phyloP scores from a whole-genome alignment of 2,113 vertebrate species.

The Malurus elegans region DNA sequence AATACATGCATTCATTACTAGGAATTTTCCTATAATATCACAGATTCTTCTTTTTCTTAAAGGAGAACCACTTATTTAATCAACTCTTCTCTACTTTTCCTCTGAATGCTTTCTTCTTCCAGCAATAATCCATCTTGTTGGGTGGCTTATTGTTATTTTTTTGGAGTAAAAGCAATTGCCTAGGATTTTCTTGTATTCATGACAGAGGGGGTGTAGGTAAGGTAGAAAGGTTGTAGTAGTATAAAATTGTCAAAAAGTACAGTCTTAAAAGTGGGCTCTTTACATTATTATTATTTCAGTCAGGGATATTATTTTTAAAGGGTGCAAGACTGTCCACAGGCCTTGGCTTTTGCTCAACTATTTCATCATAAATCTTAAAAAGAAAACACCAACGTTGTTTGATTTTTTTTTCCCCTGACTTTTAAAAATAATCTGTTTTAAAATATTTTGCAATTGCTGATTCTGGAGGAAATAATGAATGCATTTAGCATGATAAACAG shows the following conservation, averaged over 20 bases:
- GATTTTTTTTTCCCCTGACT: background rate
- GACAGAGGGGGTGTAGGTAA: background rate
- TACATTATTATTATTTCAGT: background rate
- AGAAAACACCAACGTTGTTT: background rate
- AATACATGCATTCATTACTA: background rate
- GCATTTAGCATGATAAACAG: background rate
- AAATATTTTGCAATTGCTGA: background rate
- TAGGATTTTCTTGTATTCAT: background rate
- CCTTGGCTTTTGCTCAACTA: background rate
- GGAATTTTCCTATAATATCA: background rate
- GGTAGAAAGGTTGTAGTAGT: background rate
- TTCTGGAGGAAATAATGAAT: background rate
- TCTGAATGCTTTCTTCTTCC: background rate
- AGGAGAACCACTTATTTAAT: background rate
- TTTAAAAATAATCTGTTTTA: background rate
- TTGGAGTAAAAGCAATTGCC: background rate
- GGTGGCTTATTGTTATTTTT: background rate
- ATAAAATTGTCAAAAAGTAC: background rate
- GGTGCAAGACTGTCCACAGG: background rate
- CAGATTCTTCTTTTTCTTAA: background rate
- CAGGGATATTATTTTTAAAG: background rate
- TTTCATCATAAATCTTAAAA: background rate
- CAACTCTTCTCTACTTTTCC: background rate
- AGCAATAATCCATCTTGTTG: background rate
- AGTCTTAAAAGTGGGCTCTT: background rate